Evolutionary conservation across 2,888 invertebrate species (phyloP).

Genomic region (Eudasyphora cyanicolor): DNA sequence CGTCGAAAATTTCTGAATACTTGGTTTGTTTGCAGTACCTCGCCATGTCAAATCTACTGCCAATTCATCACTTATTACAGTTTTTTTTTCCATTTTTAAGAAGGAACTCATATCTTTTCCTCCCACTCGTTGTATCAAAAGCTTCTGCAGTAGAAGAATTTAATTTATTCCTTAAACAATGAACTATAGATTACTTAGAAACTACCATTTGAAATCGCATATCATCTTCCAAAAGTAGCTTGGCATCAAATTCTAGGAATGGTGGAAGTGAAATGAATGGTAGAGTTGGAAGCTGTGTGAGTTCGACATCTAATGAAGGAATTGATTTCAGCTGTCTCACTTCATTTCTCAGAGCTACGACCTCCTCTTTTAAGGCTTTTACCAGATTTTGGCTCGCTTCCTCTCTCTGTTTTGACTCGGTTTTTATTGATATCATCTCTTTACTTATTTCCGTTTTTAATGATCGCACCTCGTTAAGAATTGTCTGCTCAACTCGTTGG

Average conservation of each 20-base stretch:
- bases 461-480: too few relatives aligned
- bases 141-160: slow-evolving; percentile 21
- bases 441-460: too few relatives aligned
- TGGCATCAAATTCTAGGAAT: slow-evolving; percentile 46
- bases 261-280: slow-evolving; percentile 30
- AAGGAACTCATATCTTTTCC: slow-evolving; percentile 37
- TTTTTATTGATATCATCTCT: too few relatives aligned
- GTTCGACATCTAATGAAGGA: slow-evolving; percentile 10
- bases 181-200: neutral
- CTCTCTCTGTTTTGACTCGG: neutral
- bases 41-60: slow-evolving; percentile 59
- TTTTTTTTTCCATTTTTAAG: slow-evolving; percentile 25
- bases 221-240: slow-evolving; percentile 26
- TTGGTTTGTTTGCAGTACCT: slow-evolving; percentile 51
- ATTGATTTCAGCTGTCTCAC: slow-evolving; percentile 31
- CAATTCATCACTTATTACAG: slow-evolving; percentile 55
- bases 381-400: neutral
- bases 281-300: slow-evolving; percentile 37
- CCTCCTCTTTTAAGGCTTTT: neutral
- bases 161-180: neutral
- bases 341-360: neutral
- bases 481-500: too few relatives aligned
- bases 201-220: slow-evolving; percentile 44
- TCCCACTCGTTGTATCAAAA: slow-evolving; percentile 21
- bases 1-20: slow-evolving; percentile 43